A percentile compares a stretch with the other conserved stretches of the same genome.
phyloP scores from a whole-genome alignment of 1,140 invertebrate genomes.

The Trachelipus rathkii region DNA sequence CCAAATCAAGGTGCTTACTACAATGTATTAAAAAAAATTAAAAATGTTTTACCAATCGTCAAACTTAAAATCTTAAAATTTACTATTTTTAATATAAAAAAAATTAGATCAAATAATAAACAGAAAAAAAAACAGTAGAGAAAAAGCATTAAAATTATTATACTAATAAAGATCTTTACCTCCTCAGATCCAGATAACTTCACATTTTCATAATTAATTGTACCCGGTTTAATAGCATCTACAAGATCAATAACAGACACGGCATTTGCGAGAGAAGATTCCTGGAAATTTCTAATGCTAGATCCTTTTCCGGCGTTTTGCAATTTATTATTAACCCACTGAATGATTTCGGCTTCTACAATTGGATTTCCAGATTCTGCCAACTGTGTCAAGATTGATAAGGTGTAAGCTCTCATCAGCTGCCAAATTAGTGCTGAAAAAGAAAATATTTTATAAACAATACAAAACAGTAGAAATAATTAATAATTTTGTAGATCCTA shows the following conservation, averaged over 20 bases:
- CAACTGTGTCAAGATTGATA: slow-evolving; percentile 84
- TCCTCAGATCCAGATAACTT: slow-evolving; percentile 70
- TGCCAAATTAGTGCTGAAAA: slow-evolving; percentile 91
- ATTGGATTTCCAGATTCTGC: slow-evolving; percentile 81
- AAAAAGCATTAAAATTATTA: too few species aligned
- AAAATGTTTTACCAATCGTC: too few species aligned
- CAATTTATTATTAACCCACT: slow-evolving; percentile 95
- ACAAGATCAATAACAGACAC: slow-evolving; percentile 91
- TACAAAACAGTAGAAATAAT: too few species aligned
- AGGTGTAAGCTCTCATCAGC: slow-evolving; percentile 95
- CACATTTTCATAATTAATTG: slow-evolving; percentile 89
- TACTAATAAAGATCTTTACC: slow-evolving; percentile 56
- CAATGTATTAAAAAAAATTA: too few species aligned
- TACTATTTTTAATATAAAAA: too few species aligned
- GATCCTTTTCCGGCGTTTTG: slow-evolving; percentile 69
- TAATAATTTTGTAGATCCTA: too few species aligned
- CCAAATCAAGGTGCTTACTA: too few species aligned
- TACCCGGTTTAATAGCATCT: slow-evolving; percentile 91
- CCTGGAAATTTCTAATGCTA: slow-evolving; percentile 80
- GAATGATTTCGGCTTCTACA: slow-evolving; percentile 91
- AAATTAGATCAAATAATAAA: too few species aligned
- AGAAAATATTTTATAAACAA: neutral
- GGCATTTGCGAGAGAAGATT: slow-evolving; percentile 75
- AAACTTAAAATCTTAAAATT: too few species aligned
- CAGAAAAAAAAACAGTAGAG: too few species aligned